Conservation (phyloP, 2,888 invertebrate species). For the Drosophila nr. perissopoda region DNA sequence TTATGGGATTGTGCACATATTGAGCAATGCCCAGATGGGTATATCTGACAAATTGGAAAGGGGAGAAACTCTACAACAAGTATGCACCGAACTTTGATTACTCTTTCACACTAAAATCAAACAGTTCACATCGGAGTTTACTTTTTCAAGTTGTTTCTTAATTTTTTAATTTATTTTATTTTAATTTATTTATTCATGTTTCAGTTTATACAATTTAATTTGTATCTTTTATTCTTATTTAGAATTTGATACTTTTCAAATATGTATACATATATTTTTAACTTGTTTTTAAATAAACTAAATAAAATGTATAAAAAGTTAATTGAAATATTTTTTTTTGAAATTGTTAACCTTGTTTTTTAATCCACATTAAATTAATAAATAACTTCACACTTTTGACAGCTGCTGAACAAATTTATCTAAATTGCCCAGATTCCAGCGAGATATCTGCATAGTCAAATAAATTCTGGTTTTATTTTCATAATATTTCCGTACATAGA, state of each 20-base stretch:
- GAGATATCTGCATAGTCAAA: background rate
- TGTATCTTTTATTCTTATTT: no score
- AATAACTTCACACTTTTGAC: background rate
- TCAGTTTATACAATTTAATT: no score
- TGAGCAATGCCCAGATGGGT: constrained; percentile 3
- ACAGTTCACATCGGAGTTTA: background rate
- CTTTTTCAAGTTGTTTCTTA: background rate
- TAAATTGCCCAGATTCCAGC: background rate
- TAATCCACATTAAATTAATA: background rate
- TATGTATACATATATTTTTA: background rate
- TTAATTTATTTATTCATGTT: background rate
- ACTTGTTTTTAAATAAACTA: background rate
- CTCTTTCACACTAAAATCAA: background rate
- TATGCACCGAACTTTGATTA: background rate
- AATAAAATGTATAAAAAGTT: background rate
- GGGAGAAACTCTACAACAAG: background rate
- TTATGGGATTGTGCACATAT: constrained; percentile 22
- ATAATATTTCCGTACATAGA: background rate
- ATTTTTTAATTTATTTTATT: background rate
- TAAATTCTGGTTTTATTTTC: background rate
- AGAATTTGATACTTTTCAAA: background rate
- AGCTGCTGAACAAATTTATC: background rate
- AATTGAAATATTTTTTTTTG: no score
- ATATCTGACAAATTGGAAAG: background rate
- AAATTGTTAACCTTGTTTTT: background rate